phyloP scores from a whole-genome alignment of 2,113 vertebrate species.

The Nettapus auritus region DNA sequence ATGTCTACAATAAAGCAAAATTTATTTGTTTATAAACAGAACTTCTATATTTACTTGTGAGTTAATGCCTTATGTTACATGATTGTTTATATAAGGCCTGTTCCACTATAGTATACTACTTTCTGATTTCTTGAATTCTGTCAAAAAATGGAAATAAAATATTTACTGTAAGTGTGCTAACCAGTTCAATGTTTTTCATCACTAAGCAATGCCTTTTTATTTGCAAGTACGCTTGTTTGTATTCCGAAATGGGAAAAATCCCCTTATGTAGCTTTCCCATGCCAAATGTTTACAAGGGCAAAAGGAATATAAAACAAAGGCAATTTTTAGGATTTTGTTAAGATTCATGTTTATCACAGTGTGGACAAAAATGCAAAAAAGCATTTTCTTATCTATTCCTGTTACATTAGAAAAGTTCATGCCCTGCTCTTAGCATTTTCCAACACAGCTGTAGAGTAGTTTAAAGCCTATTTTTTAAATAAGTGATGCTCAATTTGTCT shows the following conservation, averaged over 20 bases:
- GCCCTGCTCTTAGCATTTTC: slow-evolving; percentile 84
- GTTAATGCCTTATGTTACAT: neutral
- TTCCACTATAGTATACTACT: neutral
- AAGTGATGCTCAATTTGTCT: slow-evolving; percentile 89
- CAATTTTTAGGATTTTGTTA: slow-evolving; percentile 76
- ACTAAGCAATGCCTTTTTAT: neutral
- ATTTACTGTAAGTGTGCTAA: neutral
- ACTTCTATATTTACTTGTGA: neutral
- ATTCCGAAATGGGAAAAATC: slow-evolving; percentile 22
- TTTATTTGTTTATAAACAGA: neutral
- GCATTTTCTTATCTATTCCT: slow-evolving; percentile 80
- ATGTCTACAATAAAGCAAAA: neutral
- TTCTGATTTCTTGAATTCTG: neutral
- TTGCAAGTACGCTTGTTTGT: neutral
- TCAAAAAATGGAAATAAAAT: neutral
- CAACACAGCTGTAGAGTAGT: slow-evolving; percentile 88
- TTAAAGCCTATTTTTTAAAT: slow-evolving; percentile 89
- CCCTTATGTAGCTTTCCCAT: neutral
- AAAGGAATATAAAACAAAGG: slow-evolving; percentile 64
- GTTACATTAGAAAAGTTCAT: slow-evolving; percentile 84
- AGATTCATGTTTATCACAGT: slow-evolving; percentile 73
- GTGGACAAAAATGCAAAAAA: slow-evolving; percentile 72
- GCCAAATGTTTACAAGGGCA: slow-evolving; percentile 56
- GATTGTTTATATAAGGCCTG: neutral
- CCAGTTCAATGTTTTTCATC: neutral